Conservation (phyloP, 2,797 vertebrate genomes). For the Anniella stebbinsi region DNA sequence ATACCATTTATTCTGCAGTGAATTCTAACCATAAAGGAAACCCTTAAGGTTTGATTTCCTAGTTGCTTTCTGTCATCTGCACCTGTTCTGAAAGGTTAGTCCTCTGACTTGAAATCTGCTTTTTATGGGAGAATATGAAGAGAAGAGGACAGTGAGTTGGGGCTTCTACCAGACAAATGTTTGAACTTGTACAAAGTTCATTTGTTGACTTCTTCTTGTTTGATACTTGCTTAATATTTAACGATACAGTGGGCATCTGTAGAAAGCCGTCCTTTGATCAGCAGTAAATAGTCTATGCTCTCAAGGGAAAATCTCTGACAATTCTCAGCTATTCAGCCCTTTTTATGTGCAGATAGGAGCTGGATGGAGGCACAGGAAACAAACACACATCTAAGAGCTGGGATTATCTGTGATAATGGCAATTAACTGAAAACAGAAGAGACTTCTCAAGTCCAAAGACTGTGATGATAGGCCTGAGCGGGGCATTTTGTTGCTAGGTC, state of each 20-base stretch:
- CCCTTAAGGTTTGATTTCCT: neutral
- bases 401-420: neutral
- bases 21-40: neutral
- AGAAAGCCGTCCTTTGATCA: neutral
- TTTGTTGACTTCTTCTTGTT: neutral
- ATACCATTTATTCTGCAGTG: conserved; percentile 38
- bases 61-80: conserved; percentile 49
- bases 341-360: neutral
- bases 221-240: neutral
- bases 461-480: neutral
- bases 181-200: neutral
- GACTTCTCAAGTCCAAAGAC: neutral
- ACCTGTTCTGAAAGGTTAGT: conserved; percentile 49
- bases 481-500: neutral
- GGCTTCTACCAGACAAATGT: conserved; percentile 25
- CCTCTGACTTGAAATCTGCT: conserved; percentile 44
- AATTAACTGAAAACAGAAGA: neutral
- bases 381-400: neutral
- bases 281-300: neutral
- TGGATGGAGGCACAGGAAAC: neutral
- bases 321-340: neutral
- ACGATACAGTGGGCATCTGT: neutral
- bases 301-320: neutral
- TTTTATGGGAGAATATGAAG: conserved; percentile 30
- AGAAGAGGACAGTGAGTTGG: conserved; percentile 33